Evolutionary conservation across 2,113 vertebrate genomes (phyloP).

Genomic region (Saguinus midas): DNA sequence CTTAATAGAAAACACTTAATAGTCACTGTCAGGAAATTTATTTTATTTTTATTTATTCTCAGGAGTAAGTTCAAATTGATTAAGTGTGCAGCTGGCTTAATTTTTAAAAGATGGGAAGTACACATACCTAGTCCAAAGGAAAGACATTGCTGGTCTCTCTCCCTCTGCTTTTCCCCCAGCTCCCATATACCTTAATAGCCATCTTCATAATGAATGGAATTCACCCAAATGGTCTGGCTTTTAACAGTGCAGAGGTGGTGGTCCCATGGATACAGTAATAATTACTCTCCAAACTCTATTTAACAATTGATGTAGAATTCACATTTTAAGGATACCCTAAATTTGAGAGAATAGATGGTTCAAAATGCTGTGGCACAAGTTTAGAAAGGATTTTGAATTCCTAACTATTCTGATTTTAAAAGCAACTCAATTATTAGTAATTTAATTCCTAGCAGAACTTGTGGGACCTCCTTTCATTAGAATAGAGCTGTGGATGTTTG

Average conservation of each 20-base stretch:
- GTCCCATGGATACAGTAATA: background rate
- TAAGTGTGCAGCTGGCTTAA: background rate
- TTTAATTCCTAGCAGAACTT: slow-evolving; percentile 19
- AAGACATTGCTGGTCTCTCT: background rate
- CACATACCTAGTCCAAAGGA: background rate
- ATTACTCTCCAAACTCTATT: background rate
- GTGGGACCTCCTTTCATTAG: background rate
- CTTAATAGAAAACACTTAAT: slow-evolving; percentile 17
- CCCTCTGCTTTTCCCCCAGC: background rate
- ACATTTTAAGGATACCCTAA: background rate
- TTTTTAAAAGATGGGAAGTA: slow-evolving; percentile 21
- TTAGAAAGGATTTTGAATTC: slow-evolving; percentile 19
- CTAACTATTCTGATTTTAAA: background rate
- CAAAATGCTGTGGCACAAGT: background rate
- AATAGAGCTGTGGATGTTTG: background rate
- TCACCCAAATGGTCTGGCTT: background rate
- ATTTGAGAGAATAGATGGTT: background rate
- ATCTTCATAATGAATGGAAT: background rate
- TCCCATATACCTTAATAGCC: slow-evolving; percentile 14
- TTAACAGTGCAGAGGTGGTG: background rate
- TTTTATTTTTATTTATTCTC: background rate
- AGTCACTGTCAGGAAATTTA: background rate
- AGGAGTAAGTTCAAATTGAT: slow-evolving; percentile 18
- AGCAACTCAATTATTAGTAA: background rate
- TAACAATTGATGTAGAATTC: background rate